Conservation (phyloP, 92 coral and sea anemone genomes). For the Epizoanthus rinbou region DNA sequence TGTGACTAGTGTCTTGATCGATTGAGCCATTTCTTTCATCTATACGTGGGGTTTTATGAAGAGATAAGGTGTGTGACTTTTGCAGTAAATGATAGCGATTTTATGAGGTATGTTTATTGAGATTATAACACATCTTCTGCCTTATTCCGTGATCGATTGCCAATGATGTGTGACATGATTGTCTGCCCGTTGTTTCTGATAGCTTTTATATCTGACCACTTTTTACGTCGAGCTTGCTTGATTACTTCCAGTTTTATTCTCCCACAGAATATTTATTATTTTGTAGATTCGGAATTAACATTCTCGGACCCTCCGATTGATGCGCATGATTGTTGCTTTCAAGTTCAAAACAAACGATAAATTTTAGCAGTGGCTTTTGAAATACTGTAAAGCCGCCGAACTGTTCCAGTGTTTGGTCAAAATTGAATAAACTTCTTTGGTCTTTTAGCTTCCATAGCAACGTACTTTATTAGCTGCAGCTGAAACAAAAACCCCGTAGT, state of each 20-base stretch:
- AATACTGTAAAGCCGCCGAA: slow-evolving; percentile 14
- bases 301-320: neutral
- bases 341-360: neutral
- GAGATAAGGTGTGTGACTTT: slow-evolving; percentile 31
- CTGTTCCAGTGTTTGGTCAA: neutral
- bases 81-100: slow-evolving; percentile 27
- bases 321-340: neutral
- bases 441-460: slow-evolving; percentile 27
- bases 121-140: slow-evolving; percentile 22
- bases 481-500: slow-evolving; percentile 1
- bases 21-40: slow-evolving; percentile 9
- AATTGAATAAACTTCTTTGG: slow-evolving; percentile 1
- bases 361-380: slow-evolving; percentile 16
- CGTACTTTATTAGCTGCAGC: slow-evolving; percentile 5
- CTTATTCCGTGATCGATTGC: slow-evolving; percentile 44
- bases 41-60: neutral
- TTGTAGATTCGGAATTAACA: neutral
- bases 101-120: slow-evolving; percentile 26
- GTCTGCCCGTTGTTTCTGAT: slow-evolving; percentile 25
- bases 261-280: neutral
- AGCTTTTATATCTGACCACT: slow-evolving; percentile 2
- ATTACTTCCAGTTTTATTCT: slow-evolving; percentile 13
- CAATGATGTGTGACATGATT: slow-evolving; percentile 39
- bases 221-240: slow-evolving; percentile 13
- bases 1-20: slow-evolving; percentile 18